Evolutionary conservation across 2,888 invertebrate genomes (phyloP).

Genomic region (Lochmaea crataegi): DNA sequence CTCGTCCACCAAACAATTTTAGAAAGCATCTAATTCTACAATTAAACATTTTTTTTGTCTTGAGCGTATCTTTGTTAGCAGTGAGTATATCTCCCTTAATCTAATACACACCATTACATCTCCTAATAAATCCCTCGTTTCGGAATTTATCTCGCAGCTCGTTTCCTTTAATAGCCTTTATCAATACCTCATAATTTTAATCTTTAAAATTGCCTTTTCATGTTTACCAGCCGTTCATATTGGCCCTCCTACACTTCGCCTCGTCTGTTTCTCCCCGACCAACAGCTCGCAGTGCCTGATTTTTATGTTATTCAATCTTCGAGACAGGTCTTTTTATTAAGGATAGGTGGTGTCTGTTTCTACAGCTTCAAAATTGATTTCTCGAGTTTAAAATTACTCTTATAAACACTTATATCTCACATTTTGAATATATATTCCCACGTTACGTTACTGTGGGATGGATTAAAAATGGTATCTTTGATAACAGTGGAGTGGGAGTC

Average conservation of each 20-base stretch:
- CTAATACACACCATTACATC: slow-evolving; percentile 1
- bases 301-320: slow-evolving; percentile 28
- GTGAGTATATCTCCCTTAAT: neutral
- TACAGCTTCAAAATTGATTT: neutral
- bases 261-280: slow-evolving; percentile 4
- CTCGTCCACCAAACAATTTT: too few species aligned
- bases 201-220: slow-evolving; percentile 47
- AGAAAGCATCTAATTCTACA: too few species aligned
- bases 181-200: slow-evolving; percentile 45
- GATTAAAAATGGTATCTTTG: too few species aligned
- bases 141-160: slow-evolving; percentile 16
- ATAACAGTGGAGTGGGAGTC: too few species aligned
- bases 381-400: neutral
- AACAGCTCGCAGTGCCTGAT: slow-evolving; percentile 21
- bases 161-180: slow-evolving; percentile 33
- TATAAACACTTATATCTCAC: too few species aligned
- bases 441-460: neutral
- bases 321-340: slow-evolving; percentile 20
- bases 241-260: slow-evolving; percentile 39
- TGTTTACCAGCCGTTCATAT: slow-evolving; percentile 45
- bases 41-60: neutral
- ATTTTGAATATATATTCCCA: too few species aligned
- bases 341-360: neutral
- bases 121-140: slow-evolving; percentile 11
- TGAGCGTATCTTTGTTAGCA: neutral